Base-by-base conservation (phyloP, 2,888 invertebrate genomes). In the Aspidiotus rigidus region DNA sequence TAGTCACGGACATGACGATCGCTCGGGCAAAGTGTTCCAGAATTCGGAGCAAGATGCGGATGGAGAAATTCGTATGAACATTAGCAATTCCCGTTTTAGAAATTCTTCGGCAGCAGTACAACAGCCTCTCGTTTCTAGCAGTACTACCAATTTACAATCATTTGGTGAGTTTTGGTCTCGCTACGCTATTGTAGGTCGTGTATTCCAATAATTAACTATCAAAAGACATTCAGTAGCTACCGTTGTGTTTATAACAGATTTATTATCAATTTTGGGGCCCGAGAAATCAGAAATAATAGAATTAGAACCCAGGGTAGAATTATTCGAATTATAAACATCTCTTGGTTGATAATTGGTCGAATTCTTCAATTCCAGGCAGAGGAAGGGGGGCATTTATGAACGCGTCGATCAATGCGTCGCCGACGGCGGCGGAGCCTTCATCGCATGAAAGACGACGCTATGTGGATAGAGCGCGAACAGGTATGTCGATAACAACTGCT, bases 401-500 rank as follows among this genome's bases (percentile, higher is more conserved):
- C 28, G 2, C 28, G 28, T 5, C 28, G 28, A 28, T 28, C 28
- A 28, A 28, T 40, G 64, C 41, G n/a, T 7, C 42, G 8, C 2
- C 57, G 9, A 54, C 64, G 13, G 39, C 55, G 11, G 64, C 41
- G 41, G 64, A 64, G 17, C 41, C 64, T 7, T 57, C 16, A 7
- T 40, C 64, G 13, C 64, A 64, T 16, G 64, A 64, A 11, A n/a
- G 64, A 11, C 64, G 64, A 55, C 54, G 64, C 17, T 64, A 57
- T 28, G 64, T 57, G 11, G 64, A 64, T 2, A 41, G 64, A 64
- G 42, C 64, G 40, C 64, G 64, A n/a, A 39, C 55, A 3, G 64
- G 56, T 42, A 57, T 41, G n/a, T 17, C 64, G 39, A 16, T 55
- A 15, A 41, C 56, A 1, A 56, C 56, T 41, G 56, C 57, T 7